phyloP scores from a whole-genome alignment of 1,140 invertebrate species.

The Bactericera cockerelli region DNA sequence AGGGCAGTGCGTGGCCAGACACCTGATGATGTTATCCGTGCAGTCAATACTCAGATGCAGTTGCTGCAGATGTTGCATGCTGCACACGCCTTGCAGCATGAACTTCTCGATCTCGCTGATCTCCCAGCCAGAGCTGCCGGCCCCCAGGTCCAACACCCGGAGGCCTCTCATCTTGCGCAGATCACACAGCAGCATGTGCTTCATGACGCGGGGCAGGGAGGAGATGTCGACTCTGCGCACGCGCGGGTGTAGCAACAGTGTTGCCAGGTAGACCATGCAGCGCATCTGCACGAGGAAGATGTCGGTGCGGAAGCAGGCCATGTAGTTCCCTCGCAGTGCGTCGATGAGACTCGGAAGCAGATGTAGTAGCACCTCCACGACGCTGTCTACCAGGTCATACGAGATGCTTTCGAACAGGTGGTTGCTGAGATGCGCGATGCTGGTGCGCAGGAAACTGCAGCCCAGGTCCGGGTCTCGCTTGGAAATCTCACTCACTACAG shows the following conservation, averaged over 20 bases:
- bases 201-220: neutral
- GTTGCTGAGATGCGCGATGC: neutral
- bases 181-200: neutral
- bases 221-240: neutral
- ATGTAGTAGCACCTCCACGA: neutral
- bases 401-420: neutral
- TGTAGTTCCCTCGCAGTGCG: neutral
- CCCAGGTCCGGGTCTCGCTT: neutral
- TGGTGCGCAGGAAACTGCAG: neutral
- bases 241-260: neutral
- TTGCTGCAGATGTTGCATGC: neutral
- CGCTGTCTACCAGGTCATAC: neutral
- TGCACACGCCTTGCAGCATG: neutral
- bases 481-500: neutral
- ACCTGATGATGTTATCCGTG: neutral
- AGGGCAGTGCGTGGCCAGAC: neutral
- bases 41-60: neutral
- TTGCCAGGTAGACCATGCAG: neutral
- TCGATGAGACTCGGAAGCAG: neutral
- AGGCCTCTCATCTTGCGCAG: neutral
- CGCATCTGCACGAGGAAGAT: neutral
- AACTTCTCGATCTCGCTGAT: neutral
- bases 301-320: neutral
- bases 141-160: neutral
- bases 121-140: neutral